Base-by-base conservation (phyloP, 2,888 invertebrate genomes). In the Hofmannophila pseudospretella region DNA sequence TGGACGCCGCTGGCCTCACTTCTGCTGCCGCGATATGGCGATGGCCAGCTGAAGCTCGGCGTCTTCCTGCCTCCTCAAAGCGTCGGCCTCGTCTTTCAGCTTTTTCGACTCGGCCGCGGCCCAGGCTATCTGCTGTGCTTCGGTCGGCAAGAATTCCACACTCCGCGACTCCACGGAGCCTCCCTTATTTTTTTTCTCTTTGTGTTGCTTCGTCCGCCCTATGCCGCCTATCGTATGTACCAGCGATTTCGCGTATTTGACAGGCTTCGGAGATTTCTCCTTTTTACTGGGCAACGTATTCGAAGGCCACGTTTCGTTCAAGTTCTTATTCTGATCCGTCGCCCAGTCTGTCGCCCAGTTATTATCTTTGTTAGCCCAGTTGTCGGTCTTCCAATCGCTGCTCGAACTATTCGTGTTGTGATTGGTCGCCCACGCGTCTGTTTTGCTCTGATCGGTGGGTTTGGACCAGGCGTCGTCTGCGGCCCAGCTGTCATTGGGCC, bases 71-170 rank as follows among this genome's bases (percentile, higher is more conserved):
- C 89, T 76, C 32, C 89, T 77, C 45, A 89, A 76, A 34, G 79
- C 88, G 42, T 88, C 89, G 9, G 90, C 84, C 50, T 90, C 90
- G 42, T 89, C 89, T 63, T 93, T 90, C 25, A 90, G 71, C 19
- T 88, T 79, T 39, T 90, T 69, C 49, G 93, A 93, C 65, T 93
- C 92, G 16, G 89, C 85, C 8, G 91, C 91, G 2, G 93, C 94
- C 93, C 93, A 93, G 10, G 90, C 92, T 65, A 92, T 72, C 72
- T 93, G 93, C 65, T 91, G 89, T 55, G 92, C 91, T 65, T 93
- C 93, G 0, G 86, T 81, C 1, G 89, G 77, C 51, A 81, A 36
- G 7, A 52, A 37, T 45, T 68, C 74, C 1, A 55, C 39, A n/a
- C 67, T 64, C 11, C 67, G 56, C 5, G 67, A 45, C 37, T 65